Percentiles rank a stretch among this genome's conserved stretches.
phyloP scores from a whole-genome alignment of 2,113 vertebrate species.

The Suricata suricatta region DNA sequence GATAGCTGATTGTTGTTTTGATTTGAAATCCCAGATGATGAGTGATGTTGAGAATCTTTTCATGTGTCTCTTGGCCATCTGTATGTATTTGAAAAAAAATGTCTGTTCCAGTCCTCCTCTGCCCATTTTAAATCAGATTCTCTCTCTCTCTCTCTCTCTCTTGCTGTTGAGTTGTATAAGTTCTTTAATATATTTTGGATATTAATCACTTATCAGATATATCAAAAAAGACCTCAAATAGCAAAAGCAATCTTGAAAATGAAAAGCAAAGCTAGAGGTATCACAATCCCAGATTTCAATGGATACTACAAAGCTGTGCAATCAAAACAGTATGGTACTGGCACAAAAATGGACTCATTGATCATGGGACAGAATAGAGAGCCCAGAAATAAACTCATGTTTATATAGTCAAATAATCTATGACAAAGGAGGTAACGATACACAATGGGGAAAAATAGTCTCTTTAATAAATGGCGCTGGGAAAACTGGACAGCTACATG shows the following conservation, averaged over 20 bases:
- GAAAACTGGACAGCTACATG: neutral
- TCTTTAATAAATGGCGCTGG: neutral
- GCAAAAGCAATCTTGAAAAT: neutral
- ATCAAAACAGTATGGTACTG: neutral
- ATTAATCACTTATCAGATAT: neutral
- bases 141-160: neutral
- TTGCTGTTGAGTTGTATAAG: neutral
- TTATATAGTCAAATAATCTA: neutral
- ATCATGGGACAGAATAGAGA: neutral
- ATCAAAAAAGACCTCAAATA: neutral
- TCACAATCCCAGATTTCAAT: neutral
- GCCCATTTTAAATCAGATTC: neutral
- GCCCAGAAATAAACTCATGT: neutral
- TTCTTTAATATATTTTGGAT: neutral
- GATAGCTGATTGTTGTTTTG: neutral
- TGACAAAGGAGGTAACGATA: neutral
- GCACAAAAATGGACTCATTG: neutral
- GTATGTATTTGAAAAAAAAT: neutral
- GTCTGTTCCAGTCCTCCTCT: neutral
- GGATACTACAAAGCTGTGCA: neutral
- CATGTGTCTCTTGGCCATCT: neutral
- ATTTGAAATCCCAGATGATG: neutral
- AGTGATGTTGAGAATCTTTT: neutral
- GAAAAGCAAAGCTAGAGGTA: neutral
- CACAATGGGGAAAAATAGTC: neutral